Base-by-base conservation (phyloP, 2,113 vertebrate genomes). In the Copsychus sechellarum region DNA sequence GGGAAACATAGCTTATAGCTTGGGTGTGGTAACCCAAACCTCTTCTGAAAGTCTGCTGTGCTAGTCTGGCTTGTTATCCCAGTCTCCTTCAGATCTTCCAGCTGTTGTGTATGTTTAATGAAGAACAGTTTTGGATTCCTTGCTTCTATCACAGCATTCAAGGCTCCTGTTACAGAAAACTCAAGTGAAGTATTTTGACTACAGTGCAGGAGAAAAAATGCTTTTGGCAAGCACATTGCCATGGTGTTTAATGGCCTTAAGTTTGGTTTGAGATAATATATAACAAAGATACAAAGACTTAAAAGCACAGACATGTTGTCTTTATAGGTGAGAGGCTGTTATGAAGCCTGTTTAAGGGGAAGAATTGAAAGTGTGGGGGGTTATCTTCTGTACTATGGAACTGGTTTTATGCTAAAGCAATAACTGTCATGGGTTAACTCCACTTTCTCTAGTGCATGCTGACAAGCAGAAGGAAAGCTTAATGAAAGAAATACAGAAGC, bases 391-490 rank as follows among this genome's bases (percentile, higher is more conserved):
- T 88, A 13, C 5, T 28, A 0, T 60, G 28, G 38, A 80, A 48
- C 24, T 42, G 18, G 13, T 62, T 78, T 54, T 86, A 13, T 56
- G 14, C 33, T 74, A 22, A 70, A 45, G 12, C 14, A 65, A 1
- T 45, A 64, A 61, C 10, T 79, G 0, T 22, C 3, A 18, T 33
- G 67, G 43, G 23, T 90, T 77, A 56, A 58, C 21, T 56, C n/a
- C 2, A 5, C 10, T 85, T 93, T 91, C 9, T 91, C 54, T 56
- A 99, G 99, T 97, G 81, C 98, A 99, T 71, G 97, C 97, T 47
- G 94, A 98, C 95, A 98, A 96, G 53, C 98, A 99, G 92, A 98
- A 97, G 72, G 98, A 98, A 22, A 22, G 76, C 11, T 89, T 97
- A 4, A 97, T 97, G 91, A 90, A 81, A 1, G 98, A 98, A 86